A percentile compares a stretch with the other conserved stretches of the same genome.
Conservation (phyloP, 2,888 invertebrate species). For the Bimastos eiseni region DNA sequence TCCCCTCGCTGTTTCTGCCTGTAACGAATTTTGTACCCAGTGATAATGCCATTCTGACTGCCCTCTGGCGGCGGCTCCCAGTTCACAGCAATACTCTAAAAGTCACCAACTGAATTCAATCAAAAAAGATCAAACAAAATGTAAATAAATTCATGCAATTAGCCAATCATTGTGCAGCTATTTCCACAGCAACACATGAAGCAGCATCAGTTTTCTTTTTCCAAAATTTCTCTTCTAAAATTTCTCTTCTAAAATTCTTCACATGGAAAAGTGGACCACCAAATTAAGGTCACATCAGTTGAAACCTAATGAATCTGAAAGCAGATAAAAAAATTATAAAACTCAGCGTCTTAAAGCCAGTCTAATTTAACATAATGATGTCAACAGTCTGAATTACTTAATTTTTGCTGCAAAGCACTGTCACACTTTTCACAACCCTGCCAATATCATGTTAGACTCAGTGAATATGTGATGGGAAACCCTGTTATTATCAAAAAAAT, state of each 20-base stretch:
- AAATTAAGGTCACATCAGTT: not conserved
- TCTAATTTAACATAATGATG: no score
- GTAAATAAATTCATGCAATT: not conserved
- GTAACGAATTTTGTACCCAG: slow-evolving; percentile 91
- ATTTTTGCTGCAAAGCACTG: no score
- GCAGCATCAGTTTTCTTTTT: not conserved
- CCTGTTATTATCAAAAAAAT: no score
- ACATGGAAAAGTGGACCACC: not conserved
- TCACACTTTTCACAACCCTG: no score
- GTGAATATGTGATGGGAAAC: no score
- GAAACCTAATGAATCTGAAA: no score
- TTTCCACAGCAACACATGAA: not conserved
- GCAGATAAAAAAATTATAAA: no score
- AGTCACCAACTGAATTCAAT: not conserved
- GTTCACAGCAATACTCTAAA: slow-evolving; percentile 66
- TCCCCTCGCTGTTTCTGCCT: slow-evolving; percentile 60
- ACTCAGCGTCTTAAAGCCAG: no score
- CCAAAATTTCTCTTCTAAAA: not conserved
- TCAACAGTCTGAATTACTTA: no score
- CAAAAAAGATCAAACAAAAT: slow-evolving; percentile 2
- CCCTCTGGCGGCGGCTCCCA: slow-evolving; percentile 89
- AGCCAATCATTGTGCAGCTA: no score
- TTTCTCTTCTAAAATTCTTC: not conserved
- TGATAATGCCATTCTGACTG: slow-evolving; percentile 86
- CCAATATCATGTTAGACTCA: no score